Percentiles rank a stretch among this genome's conserved stretches.
phyloP scores from a whole-genome alignment of 1,140 invertebrate genomes.

The Chironomus tepperi region DNA sequence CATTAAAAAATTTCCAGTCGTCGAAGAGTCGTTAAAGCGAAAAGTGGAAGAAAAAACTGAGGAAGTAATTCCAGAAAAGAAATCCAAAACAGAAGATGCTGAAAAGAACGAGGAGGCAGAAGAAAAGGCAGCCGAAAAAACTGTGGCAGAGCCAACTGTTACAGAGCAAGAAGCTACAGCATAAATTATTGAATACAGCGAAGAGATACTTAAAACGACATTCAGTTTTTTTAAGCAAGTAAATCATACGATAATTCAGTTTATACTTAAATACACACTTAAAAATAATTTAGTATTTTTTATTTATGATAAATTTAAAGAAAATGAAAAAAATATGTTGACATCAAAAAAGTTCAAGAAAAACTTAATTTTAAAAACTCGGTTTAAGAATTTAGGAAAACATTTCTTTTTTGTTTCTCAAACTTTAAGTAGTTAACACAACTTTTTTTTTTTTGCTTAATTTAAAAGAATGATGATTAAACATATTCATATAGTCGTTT shows the following conservation, averaged over 20 bases:
- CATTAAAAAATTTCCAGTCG: not conserved
- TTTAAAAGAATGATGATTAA: not conserved
- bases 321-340: not conserved
- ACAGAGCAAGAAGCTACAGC: not conserved
- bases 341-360: not conserved
- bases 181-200: not conserved
- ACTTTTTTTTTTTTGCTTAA: not conserved
- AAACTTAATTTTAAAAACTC: slow-evolving; percentile 5
- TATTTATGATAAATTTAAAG: slow-evolving; percentile 15
- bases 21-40: not conserved
- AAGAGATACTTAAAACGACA: not conserved
- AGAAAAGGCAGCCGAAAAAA: not conserved
- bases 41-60: not conserved
- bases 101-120: too few relatives aligned
- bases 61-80: not conserved
- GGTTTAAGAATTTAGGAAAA: slow-evolving; percentile 8
- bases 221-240: not conserved
- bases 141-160: not conserved
- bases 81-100: not conserved
- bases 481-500: slow-evolving; percentile 1
- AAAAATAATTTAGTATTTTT: slow-evolving; percentile 10
- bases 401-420: too few relatives aligned
- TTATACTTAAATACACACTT: not conserved
- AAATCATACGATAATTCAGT: not conserved
- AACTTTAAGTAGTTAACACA: too few relatives aligned